Conservation (phyloP, 1,140 invertebrate genomes). For the Penaeus vannamei region DNA sequence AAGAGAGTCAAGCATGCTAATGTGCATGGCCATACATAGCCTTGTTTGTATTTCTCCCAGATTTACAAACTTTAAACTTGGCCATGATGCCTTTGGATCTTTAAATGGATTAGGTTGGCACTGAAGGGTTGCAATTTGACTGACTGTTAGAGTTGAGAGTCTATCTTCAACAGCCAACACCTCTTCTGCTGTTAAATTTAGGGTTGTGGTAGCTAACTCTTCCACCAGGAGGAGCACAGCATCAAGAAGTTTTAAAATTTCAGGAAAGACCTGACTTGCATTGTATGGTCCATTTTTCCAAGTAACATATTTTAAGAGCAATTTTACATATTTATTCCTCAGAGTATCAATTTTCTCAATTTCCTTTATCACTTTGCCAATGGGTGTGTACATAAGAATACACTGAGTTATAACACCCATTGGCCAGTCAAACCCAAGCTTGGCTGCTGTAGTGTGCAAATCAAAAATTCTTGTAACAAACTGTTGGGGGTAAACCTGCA, state of each 20-base stretch:
- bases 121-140: slow-evolving; percentile 42
- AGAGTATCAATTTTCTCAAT: slow-evolving; percentile 64
- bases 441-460: slow-evolving; percentile 48
- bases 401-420: slow-evolving; percentile 65
- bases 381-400: slow-evolving; percentile 62
- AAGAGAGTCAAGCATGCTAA: slow-evolving; percentile 51
- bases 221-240: slow-evolving; percentile 56
- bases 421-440: slow-evolving; percentile 62
- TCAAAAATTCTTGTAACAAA: slow-evolving; percentile 51
- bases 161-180: slow-evolving; percentile 56
- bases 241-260: slow-evolving; percentile 62
- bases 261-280: slow-evolving; percentile 60
- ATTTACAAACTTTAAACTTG: slow-evolving; percentile 49
- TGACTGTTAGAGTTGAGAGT: slow-evolving; percentile 47
- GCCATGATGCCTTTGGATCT: slow-evolving; percentile 49
- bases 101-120: slow-evolving; percentile 43
- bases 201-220: slow-evolving; percentile 39
- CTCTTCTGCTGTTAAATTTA: slow-evolving; percentile 63
- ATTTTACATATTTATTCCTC: slow-evolving; percentile 61
- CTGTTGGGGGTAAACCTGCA: slow-evolving; percentile 51
- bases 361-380: slow-evolving; percentile 57
- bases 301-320: slow-evolving; percentile 63
- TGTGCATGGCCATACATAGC: slow-evolving; percentile 51
- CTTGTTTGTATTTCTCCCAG: slow-evolving; percentile 53
- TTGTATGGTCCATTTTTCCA: slow-evolving; percentile 65